Conservation (phyloP, 2,797 vertebrate genomes). For the Melanotaenia maccullochi region DNA sequence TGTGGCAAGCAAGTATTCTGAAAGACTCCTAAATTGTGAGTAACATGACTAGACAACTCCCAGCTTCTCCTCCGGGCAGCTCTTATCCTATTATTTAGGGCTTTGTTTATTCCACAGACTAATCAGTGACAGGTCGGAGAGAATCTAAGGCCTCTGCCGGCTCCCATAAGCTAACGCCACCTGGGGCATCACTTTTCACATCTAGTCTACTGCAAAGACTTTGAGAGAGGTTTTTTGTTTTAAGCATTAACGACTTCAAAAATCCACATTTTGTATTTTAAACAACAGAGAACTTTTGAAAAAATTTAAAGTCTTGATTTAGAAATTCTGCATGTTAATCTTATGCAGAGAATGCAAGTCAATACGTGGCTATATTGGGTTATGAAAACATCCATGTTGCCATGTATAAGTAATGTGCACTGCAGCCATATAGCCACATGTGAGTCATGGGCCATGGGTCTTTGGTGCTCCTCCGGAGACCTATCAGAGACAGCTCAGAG, state of each 20-base stretch:
- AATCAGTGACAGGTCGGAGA: constrained; percentile 78
- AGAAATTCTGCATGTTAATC: constrained; percentile 52
- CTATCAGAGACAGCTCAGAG: constrained; percentile 73
- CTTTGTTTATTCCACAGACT: constrained; percentile 81
- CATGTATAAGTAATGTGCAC: constrained; percentile 75
- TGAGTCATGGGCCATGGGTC: constrained; percentile 79
- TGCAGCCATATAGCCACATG: constrained; percentile 70
- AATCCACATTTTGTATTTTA: constrained; percentile 57
- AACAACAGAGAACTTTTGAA: constrained; percentile 49
- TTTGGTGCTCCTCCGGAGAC: constrained; percentile 74
- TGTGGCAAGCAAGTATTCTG: constrained; percentile 79
- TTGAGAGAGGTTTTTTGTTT: constrained; percentile 43
- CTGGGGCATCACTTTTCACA: constrained; percentile 67
- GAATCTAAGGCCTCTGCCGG: constrained; percentile 56
- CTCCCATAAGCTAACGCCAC: constrained; percentile 67
- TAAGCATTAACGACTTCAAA: constrained; percentile 56
- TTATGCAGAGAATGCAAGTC: constrained; percentile 61
- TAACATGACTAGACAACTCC: constrained; percentile 83
- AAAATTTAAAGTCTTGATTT: constrained; percentile 55
- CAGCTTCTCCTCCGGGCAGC: constrained; percentile 67
- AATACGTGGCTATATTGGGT: constrained; percentile 61
- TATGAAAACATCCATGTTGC: constrained; percentile 74
- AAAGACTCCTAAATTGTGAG: constrained; percentile 83
- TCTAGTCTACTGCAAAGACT: constrained; percentile 62
- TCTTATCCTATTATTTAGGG: constrained; percentile 82